Evolutionary conservation across 1,140 invertebrate species (phyloP), one percentile per base, ranked within the genome.

Genomic region (Bombus pyrosoma): DNA sequence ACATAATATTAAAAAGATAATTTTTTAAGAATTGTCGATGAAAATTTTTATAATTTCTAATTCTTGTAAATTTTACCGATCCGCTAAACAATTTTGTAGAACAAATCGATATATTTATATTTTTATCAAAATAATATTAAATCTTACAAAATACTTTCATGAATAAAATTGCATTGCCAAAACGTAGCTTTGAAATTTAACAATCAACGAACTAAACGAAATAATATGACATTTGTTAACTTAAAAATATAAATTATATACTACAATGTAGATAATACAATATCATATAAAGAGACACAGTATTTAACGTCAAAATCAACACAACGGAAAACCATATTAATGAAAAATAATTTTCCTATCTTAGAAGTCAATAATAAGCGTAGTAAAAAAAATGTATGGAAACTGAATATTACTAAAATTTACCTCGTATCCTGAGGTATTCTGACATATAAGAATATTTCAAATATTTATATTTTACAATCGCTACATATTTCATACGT

Each of bases 241-340:
- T 89, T 91, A 88, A 72, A 91, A 75, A 86, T 28, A 83, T 91
- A 91, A 91, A 83, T 91, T 87, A 89, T 76, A 87, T 87, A 83
- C 43, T 88, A 81, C 86, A 74, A 91, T 81, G 89, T 81, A 89
- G 78, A 78, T 81, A 89, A 90, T 87, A 87, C 75, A 82, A 64
- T 39, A 53, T 87, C 64, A 59, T 78, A 62, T 81, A 84, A 81
- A 53, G 53, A 37, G 62, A 47, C 28, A 62, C 8, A 47, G 37
- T 59, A 77, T 43, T n/a, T 76, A 76, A 75, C 32, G 32, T 8
- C 34, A 72, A 53, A 85, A 18, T 37, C 62, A 75, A 75, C 47
- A 62, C 32, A 71, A 69, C 9, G 37, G 22, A 59, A 78, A 78
- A 57, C 37, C 39, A 78, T 41, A 57, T 77, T 28, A 53, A 10